Conservation (phyloP, 2,888 invertebrate genomes). For the Mythimna vitellina region DNA sequence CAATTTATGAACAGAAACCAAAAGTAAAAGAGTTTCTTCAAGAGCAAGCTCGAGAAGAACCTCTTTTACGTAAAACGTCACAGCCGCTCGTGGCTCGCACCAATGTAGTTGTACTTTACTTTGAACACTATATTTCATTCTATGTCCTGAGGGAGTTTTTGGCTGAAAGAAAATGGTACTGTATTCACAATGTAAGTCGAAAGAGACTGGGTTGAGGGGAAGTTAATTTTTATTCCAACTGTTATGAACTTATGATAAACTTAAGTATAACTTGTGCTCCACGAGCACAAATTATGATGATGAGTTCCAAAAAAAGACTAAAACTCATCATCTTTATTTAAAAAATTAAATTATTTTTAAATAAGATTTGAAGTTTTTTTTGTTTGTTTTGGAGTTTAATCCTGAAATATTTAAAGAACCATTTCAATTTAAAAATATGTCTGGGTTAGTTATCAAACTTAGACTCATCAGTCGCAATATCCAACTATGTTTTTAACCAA, state of each 20-base stretch:
- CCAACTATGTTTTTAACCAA: no score
- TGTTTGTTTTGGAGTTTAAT: no score
- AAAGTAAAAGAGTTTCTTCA: no score
- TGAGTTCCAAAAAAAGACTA: no score
- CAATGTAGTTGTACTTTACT: conserved; percentile 2
- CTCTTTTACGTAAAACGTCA: background rate
- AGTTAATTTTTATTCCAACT: background rate
- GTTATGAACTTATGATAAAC: background rate
- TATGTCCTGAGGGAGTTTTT: conserved; percentile 19
- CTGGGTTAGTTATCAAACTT: no score
- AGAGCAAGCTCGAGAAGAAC: background rate
- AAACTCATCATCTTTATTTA: no score
- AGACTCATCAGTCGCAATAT: no score
- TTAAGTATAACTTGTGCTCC: background rate
- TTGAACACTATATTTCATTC: conserved; percentile 20
- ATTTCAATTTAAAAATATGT: no score
- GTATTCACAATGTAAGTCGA: background rate
- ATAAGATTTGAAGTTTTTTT: no score
- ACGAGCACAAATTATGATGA: no score
- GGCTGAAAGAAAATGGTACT: conserved; percentile 8
- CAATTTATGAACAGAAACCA: background rate
- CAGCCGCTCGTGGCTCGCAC: background rate
- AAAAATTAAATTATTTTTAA: no score
- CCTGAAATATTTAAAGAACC: no score
- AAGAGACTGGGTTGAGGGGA: background rate